Evolutionary conservation across 2,113 vertebrate species (phyloP).

Genomic region (Perccottus glenii): DNA sequence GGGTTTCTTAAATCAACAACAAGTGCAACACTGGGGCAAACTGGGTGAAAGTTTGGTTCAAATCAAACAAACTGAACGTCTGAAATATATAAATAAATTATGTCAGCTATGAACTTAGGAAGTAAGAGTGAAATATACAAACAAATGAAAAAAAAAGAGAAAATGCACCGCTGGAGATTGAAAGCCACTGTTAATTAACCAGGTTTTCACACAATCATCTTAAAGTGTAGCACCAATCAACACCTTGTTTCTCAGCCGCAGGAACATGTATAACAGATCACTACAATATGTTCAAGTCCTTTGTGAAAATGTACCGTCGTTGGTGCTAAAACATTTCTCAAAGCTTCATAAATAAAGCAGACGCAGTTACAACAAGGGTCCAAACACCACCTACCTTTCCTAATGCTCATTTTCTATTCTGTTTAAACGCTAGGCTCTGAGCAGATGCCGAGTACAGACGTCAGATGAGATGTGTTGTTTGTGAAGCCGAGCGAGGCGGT

Average conservation of each 20-base stretch:
- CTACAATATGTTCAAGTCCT: not conserved
- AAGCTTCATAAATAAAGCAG: not conserved
- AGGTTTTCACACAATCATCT: constrained; percentile 31
- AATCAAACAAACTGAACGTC: too few species aligned
- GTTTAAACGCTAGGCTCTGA: constrained; percentile 27
- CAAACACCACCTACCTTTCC: not conserved
- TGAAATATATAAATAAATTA: too few species aligned
- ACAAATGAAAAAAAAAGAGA: not conserved
- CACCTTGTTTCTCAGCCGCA: constrained; percentile 21
- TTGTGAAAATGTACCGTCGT: constrained; percentile 1
- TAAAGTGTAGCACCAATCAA: constrained; percentile 47
- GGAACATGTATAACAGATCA: constrained; percentile 13
- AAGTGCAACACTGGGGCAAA: too few species aligned
- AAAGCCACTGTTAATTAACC: constrained; percentile 19
- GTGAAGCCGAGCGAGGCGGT: constrained; percentile 4
- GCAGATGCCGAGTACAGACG: constrained; percentile 1
- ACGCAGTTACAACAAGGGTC: not conserved
- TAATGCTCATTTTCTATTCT: constrained; percentile 26
- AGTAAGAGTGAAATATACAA: not conserved
- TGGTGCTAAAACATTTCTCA: constrained; percentile 3
- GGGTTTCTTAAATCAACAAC: too few species aligned
- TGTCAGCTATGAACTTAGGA: not conserved
- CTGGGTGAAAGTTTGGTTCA: too few species aligned
- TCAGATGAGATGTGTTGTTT: constrained; percentile 32
- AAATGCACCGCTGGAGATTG: constrained; percentile 7